Evolutionary conservation across 2,888 invertebrate species (phyloP).

Genomic region (Pharmacophagus antenor): DNA sequence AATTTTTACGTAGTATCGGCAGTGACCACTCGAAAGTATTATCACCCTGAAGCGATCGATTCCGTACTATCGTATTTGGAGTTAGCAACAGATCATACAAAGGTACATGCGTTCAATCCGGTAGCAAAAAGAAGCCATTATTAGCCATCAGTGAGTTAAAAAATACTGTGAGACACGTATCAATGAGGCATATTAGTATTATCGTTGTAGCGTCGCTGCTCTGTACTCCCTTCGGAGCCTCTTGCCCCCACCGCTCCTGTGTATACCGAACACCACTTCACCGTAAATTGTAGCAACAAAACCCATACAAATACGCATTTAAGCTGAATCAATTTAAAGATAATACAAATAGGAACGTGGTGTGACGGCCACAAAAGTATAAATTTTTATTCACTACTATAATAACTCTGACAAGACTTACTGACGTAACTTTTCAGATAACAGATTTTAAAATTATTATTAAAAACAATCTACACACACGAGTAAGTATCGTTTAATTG

Average conservation of each 20-base stretch:
- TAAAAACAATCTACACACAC: slow-evolving; percentile 31
- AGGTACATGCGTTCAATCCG: slow-evolving; percentile 11
- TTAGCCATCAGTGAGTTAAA: slow-evolving; percentile 31
- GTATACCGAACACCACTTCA: slow-evolving; percentile 55
- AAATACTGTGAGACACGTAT: slow-evolving; percentile 50
- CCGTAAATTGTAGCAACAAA: slow-evolving; percentile 48
- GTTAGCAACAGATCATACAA: background rate
- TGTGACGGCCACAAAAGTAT: slow-evolving; percentile 48
- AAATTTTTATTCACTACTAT: slow-evolving; percentile 45
- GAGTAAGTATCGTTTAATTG: background rate
- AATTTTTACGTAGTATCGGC: background rate
- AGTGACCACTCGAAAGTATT: slow-evolving; percentile 1
- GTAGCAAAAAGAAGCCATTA: slow-evolving; percentile 8
- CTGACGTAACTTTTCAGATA: slow-evolving; percentile 50
- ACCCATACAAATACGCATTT: slow-evolving; percentile 50
- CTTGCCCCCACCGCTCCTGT: slow-evolving; percentile 65
- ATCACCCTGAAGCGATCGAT: slow-evolving; percentile 3
- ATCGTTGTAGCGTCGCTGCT: slow-evolving; percentile 61
- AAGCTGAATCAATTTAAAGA: slow-evolving; percentile 55
- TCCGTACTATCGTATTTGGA: background rate
- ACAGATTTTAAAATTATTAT: slow-evolving; percentile 39
- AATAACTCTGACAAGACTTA: slow-evolving; percentile 47
- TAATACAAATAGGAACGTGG: slow-evolving; percentile 58
- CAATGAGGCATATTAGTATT: slow-evolving; percentile 57
- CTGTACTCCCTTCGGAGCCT: slow-evolving; percentile 67